These are phyloP conservation scores for Chrysotoxum bicinctum DNA, from an alignment of 2,888 invertebrate genomes.

Conservation along the genomic window DNA sequence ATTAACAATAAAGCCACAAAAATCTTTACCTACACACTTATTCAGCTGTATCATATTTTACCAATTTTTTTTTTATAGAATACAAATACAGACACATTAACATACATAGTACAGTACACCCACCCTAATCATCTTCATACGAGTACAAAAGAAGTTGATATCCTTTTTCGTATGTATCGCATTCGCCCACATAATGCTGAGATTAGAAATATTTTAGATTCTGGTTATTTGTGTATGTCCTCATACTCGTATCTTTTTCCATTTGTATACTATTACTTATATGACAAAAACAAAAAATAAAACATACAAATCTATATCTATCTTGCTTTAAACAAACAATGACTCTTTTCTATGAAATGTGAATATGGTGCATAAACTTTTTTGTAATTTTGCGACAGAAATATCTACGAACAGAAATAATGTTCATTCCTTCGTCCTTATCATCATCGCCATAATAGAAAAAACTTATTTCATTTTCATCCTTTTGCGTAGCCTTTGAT, in stretches of 20 bases:
- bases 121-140: too few species aligned
- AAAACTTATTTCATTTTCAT: conserved; percentile 24
- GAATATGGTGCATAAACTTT: conserved; percentile 1
- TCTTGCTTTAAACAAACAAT: not conserved
- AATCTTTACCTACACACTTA: conserved; percentile 10
- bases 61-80: not conserved
- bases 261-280: not conserved
- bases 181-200: conserved; percentile 30
- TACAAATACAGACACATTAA: not conserved
- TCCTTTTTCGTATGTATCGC: conserved; percentile 40
- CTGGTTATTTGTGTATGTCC: not conserved
- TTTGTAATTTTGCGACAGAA: not conserved
- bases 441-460: conserved; percentile 8
- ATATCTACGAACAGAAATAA: conserved; percentile 1
- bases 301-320: conserved; percentile 6
- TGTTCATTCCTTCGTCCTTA: conserved; percentile 1
- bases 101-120: not conserved
- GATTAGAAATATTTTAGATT: conserved; percentile 57
- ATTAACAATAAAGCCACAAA: not conserved
- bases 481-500: conserved; percentile 62
- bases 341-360: not conserved
- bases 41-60: conserved; percentile 23
- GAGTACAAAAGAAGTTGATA: not conserved
- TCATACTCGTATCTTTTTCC: not conserved
- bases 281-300: not conserved